A percentile compares a stretch with the other conserved stretches of the same genome.
phyloP scores from a whole-genome alignment of 2,888 invertebrate species.

The Lepidocyrtoides sp. region DNA sequence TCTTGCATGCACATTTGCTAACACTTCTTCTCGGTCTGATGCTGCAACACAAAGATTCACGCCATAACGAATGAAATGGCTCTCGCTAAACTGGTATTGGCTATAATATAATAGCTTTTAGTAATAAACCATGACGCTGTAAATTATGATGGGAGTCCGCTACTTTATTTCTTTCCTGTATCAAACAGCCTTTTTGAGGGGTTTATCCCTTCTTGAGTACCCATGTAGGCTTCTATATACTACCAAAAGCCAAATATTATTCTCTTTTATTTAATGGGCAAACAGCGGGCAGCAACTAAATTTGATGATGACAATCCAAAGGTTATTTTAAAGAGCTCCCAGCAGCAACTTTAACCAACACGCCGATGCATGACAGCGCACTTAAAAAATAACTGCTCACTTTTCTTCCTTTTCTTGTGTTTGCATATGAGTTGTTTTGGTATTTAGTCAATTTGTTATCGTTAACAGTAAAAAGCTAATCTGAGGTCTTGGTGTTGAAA shows the following conservation, averaged over 20 bases:
- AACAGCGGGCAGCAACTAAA: background rate
- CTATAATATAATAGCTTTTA: background rate
- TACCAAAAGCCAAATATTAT: too few relatives aligned
- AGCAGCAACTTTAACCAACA: background rate
- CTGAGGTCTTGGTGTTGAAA: background rate
- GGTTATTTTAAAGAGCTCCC: background rate
- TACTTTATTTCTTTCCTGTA: background rate
- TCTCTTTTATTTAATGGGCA: background rate
- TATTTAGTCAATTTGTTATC: background rate
- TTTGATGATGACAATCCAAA: background rate
- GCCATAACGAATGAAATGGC: background rate
- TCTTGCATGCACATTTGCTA: background rate
- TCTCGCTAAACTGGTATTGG: too few relatives aligned
- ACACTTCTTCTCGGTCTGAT: background rate
- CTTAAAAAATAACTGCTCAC: too few relatives aligned
- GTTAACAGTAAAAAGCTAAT: background rate
- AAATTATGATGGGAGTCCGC: background rate
- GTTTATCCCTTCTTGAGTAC: too few relatives aligned
- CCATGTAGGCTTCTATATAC: too few relatives aligned
- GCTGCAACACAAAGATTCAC: background rate
- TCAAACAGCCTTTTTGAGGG: background rate
- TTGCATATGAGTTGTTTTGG: background rate
- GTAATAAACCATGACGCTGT: background rate
- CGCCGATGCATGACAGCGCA: too few relatives aligned
- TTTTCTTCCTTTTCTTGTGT: too few relatives aligned